Conservation (phyloP, 2,888 invertebrate genomes). For the Leucophenga maculata region DNA sequence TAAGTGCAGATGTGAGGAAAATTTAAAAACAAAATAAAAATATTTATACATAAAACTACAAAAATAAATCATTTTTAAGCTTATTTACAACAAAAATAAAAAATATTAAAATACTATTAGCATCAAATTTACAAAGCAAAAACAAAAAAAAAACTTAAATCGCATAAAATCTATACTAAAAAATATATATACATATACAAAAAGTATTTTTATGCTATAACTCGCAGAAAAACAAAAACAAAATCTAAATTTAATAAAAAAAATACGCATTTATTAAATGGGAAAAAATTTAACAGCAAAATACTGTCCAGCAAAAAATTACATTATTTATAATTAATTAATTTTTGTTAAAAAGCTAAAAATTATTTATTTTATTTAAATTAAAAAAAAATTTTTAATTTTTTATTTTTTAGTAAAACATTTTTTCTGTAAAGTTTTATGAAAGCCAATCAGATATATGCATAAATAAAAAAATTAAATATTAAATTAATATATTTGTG, state of each 20-base stretch:
- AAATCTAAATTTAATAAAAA: constrained; percentile 15
- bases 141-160: background rate
- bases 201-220: too few species aligned
- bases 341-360: constrained; percentile 2
- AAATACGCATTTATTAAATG: constrained; percentile 17
- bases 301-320: constrained; percentile 8
- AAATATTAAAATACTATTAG: background rate
- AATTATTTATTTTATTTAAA: too few species aligned
- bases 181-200: too few species aligned
- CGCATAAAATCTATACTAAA: background rate
- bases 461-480: background rate
- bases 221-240: background rate
- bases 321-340: too few species aligned
- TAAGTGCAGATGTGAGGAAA: background rate
- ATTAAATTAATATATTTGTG: constrained; percentile 1
- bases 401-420: constrained; percentile 21
- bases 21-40: background rate
- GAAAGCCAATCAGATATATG: constrained; percentile 2
- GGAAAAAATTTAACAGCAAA: constrained; percentile 8
- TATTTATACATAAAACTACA: background rate
- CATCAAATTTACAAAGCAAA: constrained; percentile 5
- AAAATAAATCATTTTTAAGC: constrained; percentile 16
- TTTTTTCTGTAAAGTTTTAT: background rate
- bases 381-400: constrained; percentile 1
- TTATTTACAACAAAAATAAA: constrained; percentile 26